Evolutionary conservation across 2,888 invertebrate genomes (phyloP).

Genomic region (Bimastos eiseni): DNA sequence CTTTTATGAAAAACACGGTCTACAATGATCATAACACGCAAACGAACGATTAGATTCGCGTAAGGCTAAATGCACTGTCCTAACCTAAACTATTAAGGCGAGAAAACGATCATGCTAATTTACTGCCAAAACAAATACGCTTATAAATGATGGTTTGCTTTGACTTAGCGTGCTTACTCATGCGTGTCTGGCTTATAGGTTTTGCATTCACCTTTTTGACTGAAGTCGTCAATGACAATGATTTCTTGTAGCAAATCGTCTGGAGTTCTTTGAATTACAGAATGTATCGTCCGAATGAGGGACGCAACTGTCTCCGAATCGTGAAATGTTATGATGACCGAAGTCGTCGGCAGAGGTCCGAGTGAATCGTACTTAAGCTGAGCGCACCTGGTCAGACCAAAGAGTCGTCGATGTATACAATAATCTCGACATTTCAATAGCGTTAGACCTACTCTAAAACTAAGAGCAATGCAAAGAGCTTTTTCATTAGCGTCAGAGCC

Average conservation of each 20-base stretch:
- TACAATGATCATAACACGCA: no score
- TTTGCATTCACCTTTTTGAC: constrained; percentile 69
- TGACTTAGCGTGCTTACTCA: background rate
- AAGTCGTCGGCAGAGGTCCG: constrained; percentile 74
- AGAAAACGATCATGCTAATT: background rate
- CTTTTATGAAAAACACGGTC: no score
- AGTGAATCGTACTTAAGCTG: constrained; percentile 15
- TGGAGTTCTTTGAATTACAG: constrained; percentile 81
- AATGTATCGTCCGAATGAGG: constrained; percentile 82
- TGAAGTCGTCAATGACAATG: constrained; percentile 86
- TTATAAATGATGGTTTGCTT: no score
- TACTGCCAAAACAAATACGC: background rate
- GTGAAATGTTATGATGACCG: constrained; percentile 89
- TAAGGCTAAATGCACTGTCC: no score
- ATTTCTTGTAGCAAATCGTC: constrained; percentile 78
- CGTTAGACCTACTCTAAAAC: no score
- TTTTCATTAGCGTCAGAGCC: no score
- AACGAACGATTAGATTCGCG: background rate
- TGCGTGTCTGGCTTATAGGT: background rate
- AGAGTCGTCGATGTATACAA: background rate
- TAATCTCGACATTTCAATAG: no score
- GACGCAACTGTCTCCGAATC: constrained; percentile 80
- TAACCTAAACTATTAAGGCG: no score
- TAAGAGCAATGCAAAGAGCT: no score
- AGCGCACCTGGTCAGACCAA: constrained; percentile 6